Evolutionary conservation across 2,888 invertebrate species (phyloP).

Genomic region (Thumatha senex): DNA sequence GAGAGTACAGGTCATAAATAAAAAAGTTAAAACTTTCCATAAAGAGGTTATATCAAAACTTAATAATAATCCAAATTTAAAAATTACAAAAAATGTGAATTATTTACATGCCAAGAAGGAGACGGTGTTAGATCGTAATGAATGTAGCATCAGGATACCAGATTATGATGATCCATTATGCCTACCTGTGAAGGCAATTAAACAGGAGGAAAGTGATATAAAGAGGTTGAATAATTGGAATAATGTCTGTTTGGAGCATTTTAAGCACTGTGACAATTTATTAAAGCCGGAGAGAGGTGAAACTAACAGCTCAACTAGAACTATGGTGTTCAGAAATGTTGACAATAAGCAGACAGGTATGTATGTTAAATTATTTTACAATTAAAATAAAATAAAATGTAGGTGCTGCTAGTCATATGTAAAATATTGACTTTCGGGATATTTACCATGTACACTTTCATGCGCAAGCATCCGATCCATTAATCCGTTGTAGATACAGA

Average conservation of each 20-base stretch:
- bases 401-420: too few species aligned
- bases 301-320: slow-evolving; percentile 54
- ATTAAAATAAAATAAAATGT: neutral
- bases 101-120: slow-evolving; percentile 16
- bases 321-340: slow-evolving; percentile 60
- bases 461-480: too few species aligned
- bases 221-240: slow-evolving; percentile 66
- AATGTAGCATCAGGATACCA: slow-evolving; percentile 57
- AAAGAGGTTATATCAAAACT: slow-evolving; percentile 16
- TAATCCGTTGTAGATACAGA: too few species aligned
- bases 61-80: slow-evolving; percentile 7
- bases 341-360: slow-evolving; percentile 58
- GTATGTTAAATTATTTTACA: slow-evolving; percentile 1
- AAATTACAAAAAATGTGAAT: slow-evolving; percentile 14
- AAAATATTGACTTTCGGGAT: too few species aligned
- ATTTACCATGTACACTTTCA: too few species aligned
- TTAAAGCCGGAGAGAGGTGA: slow-evolving; percentile 53
- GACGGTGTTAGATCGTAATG: slow-evolving; percentile 38
- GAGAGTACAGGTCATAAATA: slow-evolving; percentile 14
- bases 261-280: slow-evolving; percentile 50
- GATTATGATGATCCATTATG: slow-evolving; percentile 73
- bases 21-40: slow-evolving; percentile 26
- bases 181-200: slow-evolving; percentile 63
- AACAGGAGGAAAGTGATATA: slow-evolving; percentile 43
- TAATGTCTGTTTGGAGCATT: slow-evolving; percentile 64